Percentiles rank a stretch among this genome's conserved stretches.
Evolutionary conservation across 2,888 invertebrate species (phyloP).

Genomic region (Drosophila hamatofila): DNA sequence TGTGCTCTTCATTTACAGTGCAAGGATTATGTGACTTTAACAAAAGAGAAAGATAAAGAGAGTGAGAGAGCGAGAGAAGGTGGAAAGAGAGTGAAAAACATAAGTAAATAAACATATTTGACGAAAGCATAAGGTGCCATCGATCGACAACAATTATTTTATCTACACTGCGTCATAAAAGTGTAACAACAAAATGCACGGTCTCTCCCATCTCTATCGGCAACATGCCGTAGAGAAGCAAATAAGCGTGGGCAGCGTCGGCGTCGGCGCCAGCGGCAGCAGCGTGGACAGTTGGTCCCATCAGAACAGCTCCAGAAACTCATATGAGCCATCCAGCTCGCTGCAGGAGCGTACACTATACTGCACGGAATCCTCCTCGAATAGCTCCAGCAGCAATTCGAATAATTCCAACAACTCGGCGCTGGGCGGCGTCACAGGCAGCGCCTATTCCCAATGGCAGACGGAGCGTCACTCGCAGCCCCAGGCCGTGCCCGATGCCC

Average conservation of each 20-base stretch:
- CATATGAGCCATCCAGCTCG: slow-evolving; percentile 66
- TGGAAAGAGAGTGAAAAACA: slow-evolving; percentile 27
- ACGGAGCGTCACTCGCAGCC: slow-evolving; percentile 81
- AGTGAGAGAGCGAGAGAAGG: slow-evolving; percentile 19
- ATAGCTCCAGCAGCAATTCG: slow-evolving; percentile 83
- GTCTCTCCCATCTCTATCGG: slow-evolving; percentile 85
- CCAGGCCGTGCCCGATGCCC: slow-evolving; percentile 84
- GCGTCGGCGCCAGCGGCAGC: slow-evolving; percentile 38
- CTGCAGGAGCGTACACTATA: slow-evolving; percentile 50
- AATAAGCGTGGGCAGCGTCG: slow-evolving; percentile 75
- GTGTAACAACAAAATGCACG: slow-evolving; percentile 82
- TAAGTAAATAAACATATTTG: slow-evolving; percentile 32
- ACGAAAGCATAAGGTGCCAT: slow-evolving; percentile 46
- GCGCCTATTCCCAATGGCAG: slow-evolving; percentile 68
- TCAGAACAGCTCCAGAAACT: slow-evolving; percentile 57
- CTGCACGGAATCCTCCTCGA: slow-evolving; percentile 68
- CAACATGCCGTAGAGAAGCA: slow-evolving; percentile 86
- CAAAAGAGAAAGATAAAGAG: slow-evolving; percentile 19
- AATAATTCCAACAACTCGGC: slow-evolving; percentile 68
- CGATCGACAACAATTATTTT: neutral
- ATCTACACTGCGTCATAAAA: slow-evolving; percentile 65
- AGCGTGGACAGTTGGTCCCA: slow-evolving; percentile 63
- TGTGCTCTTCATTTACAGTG: slow-evolving; percentile 65
- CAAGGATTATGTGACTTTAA: slow-evolving; percentile 78
- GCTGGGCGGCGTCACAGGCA: slow-evolving; percentile 70